Evolutionary conservation across 2,113 vertebrate species (phyloP).

Genomic region (Microtus ochrogaster): DNA sequence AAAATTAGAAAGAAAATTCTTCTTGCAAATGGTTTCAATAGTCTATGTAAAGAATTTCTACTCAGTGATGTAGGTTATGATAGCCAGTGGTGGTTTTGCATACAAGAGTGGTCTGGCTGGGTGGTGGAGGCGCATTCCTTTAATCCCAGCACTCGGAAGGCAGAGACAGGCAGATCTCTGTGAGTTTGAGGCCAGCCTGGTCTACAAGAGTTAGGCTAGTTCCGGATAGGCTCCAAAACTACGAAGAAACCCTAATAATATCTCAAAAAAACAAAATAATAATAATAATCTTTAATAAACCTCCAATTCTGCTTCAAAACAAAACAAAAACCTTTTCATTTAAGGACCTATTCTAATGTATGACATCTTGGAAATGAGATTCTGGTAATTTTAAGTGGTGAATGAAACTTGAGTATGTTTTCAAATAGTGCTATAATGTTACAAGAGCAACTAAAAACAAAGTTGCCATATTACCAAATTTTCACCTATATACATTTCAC

Average conservation of each 20-base stretch:
- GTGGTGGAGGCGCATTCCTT: not conserved
- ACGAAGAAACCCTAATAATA: not conserved
- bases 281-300: not conserved
- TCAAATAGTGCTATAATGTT: not conserved
- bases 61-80: not conserved
- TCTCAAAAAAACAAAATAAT: not conserved
- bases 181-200: not conserved
- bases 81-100: not conserved
- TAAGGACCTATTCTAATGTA: constrained; percentile 7
- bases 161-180: not conserved
- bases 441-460: not conserved
- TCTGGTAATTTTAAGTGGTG: not conserved
- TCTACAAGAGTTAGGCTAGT: not conserved
- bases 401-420: not conserved
- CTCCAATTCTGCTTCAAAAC: not conserved
- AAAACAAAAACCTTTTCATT: not conserved
- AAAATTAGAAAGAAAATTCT: not conserved
- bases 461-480: constrained; percentile 42
- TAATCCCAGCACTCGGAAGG: not conserved
- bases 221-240: not conserved
- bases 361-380: constrained; percentile 21
- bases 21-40: not conserved
- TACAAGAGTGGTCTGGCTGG: not conserved
- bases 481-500: not conserved
- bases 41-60: not conserved